Percentiles rank a stretch among this genome's conserved stretches.
Evolutionary conservation across 2,888 invertebrate genomes (phyloP).

Genomic region (Drosophila emarginata): DNA sequence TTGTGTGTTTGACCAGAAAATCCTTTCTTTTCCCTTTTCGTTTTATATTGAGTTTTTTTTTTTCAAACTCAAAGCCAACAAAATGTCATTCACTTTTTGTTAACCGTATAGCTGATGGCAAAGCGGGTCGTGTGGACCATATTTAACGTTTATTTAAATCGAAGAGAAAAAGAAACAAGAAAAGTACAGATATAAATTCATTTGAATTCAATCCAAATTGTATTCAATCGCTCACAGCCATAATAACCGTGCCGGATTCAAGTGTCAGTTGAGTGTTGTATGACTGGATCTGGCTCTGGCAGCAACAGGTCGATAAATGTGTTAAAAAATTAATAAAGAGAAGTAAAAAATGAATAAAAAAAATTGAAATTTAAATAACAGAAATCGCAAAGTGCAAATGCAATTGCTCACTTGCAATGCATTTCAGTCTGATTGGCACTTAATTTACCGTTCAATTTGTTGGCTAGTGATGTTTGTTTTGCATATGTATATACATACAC

Average conservation of each 20-base stretch:
- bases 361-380: too few species aligned
- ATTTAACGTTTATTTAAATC: slow-evolving; percentile 13
- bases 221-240: slow-evolving; percentile 13
- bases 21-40: background rate
- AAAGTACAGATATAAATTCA: slow-evolving; percentile 44
- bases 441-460: slow-evolving; percentile 38
- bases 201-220: slow-evolving; percentile 27
- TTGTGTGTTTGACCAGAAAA: background rate
- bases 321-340: slow-evolving; percentile 23
- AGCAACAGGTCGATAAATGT: slow-evolving; percentile 37
- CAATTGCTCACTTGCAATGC: slow-evolving; percentile 14
- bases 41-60: background rate
- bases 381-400: background rate
- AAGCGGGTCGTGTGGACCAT: background rate
- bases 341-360: background rate
- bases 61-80: background rate
- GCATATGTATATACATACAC: background rate
- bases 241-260: background rate
- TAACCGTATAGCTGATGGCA: background rate
- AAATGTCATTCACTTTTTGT: background rate
- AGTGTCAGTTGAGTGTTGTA: background rate
- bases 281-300: background rate
- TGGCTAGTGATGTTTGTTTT: slow-evolving; percentile 15
- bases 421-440: slow-evolving; percentile 55
- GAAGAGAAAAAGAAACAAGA: background rate